phyloP scores from a whole-genome alignment of 1,140 invertebrate species.

The Coelopa frigida region DNA sequence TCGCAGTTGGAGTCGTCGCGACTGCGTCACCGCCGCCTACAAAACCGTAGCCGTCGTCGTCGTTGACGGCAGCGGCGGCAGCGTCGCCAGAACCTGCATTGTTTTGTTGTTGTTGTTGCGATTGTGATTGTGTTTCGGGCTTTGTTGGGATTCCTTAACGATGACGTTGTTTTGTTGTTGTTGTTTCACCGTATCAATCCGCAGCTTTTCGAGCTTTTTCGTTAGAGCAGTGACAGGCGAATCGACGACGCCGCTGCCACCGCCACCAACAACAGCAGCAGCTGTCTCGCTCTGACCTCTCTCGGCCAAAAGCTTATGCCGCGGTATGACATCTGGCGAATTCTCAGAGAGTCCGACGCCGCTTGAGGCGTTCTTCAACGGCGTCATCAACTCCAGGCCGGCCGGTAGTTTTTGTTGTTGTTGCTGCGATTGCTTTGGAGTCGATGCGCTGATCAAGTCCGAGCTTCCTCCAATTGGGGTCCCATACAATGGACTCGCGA shows the following conservation, averaged over 20 bases:
- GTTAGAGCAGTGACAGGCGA: slow-evolving; percentile 17
- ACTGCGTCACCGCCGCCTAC: slow-evolving; percentile 15
- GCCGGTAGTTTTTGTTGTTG: neutral
- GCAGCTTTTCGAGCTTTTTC: slow-evolving; percentile 19
- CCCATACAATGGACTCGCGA: no score
- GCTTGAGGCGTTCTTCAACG: no score
- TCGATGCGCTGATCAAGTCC: neutral
- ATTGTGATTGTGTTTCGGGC: neutral
- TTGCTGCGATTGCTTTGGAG: neutral
- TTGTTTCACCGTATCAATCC: slow-evolving; percentile 3
- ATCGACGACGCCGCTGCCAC: slow-evolving; percentile 5
- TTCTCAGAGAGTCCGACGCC: slow-evolving; percentile 6
- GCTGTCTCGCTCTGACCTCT: slow-evolving; percentile 1
- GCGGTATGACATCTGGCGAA: slow-evolving; percentile 11
- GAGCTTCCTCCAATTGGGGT: neutral
- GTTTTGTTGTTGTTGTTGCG: slow-evolving; percentile 1
- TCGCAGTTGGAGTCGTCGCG: slow-evolving; percentile 15
- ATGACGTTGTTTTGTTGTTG: neutral
- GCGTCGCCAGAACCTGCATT: no score
- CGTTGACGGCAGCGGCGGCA: neutral
- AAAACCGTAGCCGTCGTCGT: slow-evolving; percentile 4
- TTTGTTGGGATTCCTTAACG: slow-evolving; percentile 7
- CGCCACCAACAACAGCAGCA: neutral
- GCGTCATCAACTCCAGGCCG: no score
- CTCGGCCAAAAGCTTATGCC: slow-evolving; percentile 11